These are phyloP conservation scores for Eupithecia abbreviata DNA, from an alignment of 2,888 invertebrate genomes.

Conservation along the genomic window DNA sequence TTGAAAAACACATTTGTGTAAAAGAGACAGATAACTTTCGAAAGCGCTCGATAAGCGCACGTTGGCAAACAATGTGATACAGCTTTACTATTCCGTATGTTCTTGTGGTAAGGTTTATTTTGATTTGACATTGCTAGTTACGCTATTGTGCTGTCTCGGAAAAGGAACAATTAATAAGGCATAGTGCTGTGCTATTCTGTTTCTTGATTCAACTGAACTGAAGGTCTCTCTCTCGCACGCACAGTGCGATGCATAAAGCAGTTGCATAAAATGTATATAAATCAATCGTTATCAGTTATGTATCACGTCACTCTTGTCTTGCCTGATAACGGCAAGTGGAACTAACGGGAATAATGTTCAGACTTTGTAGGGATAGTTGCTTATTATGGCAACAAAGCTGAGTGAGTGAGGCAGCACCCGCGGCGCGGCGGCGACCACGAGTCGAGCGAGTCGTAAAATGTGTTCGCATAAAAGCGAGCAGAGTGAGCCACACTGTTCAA, in stretches of 20 bases:
- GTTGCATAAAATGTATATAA: not conserved
- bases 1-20: constrained; percentile 35
- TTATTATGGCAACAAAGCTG: no score
- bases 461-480: no score
- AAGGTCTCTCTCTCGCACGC: constrained; percentile 10
- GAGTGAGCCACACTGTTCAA: no score
- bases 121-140: not conserved
- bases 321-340: no score
- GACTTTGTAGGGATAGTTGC: no score
- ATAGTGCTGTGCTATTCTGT: not conserved
- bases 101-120: not conserved
- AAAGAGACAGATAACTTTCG: constrained; percentile 61
- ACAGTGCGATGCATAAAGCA: not conserved
- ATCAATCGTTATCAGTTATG: no score
- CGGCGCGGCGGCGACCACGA: no score
- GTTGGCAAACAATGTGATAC: constrained; percentile 30
- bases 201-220: not conserved
- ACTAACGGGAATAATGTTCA: no score
- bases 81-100: constrained; percentile 21
- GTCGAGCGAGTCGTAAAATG: no score
- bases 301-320: no score
- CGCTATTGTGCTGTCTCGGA: not conserved
- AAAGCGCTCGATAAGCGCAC: constrained; percentile 57
- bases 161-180: not conserved
- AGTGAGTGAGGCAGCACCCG: no score